phyloP scores from a whole-genome alignment of 2,113 vertebrate species.

The Phylloscopus trochilus region DNA sequence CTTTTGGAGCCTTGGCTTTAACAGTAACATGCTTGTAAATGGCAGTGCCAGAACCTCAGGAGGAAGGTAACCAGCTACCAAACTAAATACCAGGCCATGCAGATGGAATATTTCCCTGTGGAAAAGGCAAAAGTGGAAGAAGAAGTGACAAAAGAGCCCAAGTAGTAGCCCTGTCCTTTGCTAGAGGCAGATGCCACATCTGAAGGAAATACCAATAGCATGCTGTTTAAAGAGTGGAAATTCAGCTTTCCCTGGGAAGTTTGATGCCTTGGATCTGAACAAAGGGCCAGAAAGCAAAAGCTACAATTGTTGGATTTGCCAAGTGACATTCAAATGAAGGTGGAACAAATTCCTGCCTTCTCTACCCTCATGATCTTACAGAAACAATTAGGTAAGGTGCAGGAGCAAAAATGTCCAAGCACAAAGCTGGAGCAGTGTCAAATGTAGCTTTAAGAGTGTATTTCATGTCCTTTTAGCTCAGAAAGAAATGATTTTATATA shows the following conservation, averaged over 20 bases:
- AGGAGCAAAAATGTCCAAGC: not conserved
- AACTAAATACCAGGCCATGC: not conserved
- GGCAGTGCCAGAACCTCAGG: not conserved
- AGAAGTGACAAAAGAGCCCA: not conserved
- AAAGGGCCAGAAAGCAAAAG: not conserved
- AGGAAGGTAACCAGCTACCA: not conserved
- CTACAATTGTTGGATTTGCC: not conserved
- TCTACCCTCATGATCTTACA: not conserved
- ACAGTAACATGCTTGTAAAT: not conserved
- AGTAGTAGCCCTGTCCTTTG: not conserved
- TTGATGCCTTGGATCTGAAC: constrained; percentile 3
- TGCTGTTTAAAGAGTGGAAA: constrained; percentile 19
- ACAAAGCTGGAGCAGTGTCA: not conserved
- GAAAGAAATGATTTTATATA: not conserved
- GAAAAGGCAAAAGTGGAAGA: not conserved
- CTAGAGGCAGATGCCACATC: constrained; percentile 24
- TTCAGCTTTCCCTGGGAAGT: constrained; percentile 15
- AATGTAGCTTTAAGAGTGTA: not conserved
- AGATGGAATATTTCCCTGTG: not conserved
- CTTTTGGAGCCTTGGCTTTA: not conserved
- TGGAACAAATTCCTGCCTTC: not conserved
- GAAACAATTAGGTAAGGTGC: not conserved
- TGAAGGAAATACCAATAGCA: constrained; percentile 3
- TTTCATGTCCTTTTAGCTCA: not conserved
- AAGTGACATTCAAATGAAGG: not conserved